A percentile compares a stretch with the other conserved stretches of the same genome.
Conservation (phyloP, 2,888 invertebrate genomes). For the Caenorhabditis panamensis region DNA sequence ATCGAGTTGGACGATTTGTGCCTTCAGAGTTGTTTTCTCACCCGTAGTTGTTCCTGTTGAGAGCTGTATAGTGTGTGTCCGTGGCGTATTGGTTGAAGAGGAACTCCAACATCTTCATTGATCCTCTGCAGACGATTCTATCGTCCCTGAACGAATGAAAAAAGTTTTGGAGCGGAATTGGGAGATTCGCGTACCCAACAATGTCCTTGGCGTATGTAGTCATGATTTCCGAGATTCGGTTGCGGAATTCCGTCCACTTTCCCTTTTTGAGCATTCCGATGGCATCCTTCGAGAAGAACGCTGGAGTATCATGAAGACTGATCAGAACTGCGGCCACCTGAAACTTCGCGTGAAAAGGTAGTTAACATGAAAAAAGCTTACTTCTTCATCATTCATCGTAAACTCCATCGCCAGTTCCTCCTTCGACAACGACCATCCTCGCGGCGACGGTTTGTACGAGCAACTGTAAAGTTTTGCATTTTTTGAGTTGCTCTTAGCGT, state of each 20-base stretch:
- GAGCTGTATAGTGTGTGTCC: slow-evolving; percentile 1
- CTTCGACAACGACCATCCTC: slow-evolving; percentile 12
- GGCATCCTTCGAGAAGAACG: slow-evolving; percentile 12
- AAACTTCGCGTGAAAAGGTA: neutral
- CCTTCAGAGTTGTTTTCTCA: too few relatives aligned
- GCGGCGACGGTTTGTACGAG: neutral
- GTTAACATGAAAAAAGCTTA: neutral
- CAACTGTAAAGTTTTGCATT: slow-evolving; percentile 4
- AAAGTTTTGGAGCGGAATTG: neutral
- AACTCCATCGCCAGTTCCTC: slow-evolving; percentile 23
- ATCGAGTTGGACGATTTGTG: neutral
- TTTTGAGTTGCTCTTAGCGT: neutral
- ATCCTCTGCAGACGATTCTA: neutral
- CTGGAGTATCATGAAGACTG: slow-evolving; percentile 18
- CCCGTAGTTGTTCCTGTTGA: slow-evolving; percentile 31
- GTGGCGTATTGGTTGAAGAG: neutral
- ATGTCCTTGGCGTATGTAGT: slow-evolving; percentile 9
- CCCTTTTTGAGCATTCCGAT: slow-evolving; percentile 1
- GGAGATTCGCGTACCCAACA: neutral
- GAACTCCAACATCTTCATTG: slow-evolving; percentile 26
- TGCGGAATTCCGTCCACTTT: slow-evolving; percentile 33
- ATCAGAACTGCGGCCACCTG: slow-evolving; percentile 9
- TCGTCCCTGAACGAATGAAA: slow-evolving; percentile 8
- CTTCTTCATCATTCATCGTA: neutral
- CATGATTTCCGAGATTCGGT: neutral